phyloP scores from a whole-genome alignment of 2,113 vertebrate species.

The Epinephelus lanceolatus region DNA sequence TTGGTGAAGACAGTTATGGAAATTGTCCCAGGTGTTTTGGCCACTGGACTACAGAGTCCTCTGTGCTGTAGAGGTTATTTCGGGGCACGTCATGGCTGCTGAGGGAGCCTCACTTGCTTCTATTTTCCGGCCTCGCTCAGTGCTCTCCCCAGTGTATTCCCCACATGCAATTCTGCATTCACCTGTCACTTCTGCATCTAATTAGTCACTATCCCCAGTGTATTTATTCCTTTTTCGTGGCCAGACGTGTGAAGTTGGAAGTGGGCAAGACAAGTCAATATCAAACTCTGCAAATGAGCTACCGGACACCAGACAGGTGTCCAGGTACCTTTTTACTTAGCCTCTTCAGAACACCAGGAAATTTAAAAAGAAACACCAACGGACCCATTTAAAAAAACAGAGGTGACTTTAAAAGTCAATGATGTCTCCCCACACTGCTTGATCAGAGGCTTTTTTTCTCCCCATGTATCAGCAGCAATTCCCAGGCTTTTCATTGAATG shows the following conservation, averaged over 20 bases:
- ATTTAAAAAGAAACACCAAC: not conserved
- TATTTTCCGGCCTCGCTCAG: slow-evolving; percentile 33
- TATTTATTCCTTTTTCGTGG: slow-evolving; percentile 50
- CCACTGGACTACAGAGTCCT: not conserved
- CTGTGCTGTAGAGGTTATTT: slow-evolving; percentile 17
- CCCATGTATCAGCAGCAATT: not conserved
- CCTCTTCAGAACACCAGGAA: not conserved
- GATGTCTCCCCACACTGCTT: not conserved
- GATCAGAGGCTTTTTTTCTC: not conserved
- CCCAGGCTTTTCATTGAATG: not conserved
- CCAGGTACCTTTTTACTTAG: slow-evolving; percentile 10
- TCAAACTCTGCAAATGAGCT: slow-evolving; percentile 3
- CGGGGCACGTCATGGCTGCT: slow-evolving; percentile 31
- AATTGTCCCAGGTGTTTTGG: not conserved
- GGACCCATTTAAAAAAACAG: not conserved
- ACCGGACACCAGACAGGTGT: not conserved
- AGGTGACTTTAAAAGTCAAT: not conserved
- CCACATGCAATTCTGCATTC: slow-evolving; percentile 44
- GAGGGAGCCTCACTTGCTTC: slow-evolving; percentile 23
- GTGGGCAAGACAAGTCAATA: slow-evolving; percentile 28
- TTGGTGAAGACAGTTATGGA: not conserved
- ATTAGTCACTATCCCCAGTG: slow-evolving; percentile 47
- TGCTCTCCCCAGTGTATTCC: slow-evolving; percentile 17
- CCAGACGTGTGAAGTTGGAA: slow-evolving; percentile 36
- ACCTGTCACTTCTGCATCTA: slow-evolving; percentile 49